phyloP scores from a whole-genome alignment of 1,140 invertebrate genomes.

The Piezodorus guildinii region DNA sequence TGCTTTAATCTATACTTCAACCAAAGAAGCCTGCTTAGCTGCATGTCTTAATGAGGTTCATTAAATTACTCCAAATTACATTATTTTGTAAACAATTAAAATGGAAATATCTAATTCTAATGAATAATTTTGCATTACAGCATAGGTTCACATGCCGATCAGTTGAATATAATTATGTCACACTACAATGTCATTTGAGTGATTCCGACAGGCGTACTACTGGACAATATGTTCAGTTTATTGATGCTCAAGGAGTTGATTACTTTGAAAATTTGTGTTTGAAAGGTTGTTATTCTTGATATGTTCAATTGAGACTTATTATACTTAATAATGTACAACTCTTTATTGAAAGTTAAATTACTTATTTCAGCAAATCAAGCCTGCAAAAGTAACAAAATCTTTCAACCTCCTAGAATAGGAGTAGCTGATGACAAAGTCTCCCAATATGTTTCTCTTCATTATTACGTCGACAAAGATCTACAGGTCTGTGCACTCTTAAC shows the following conservation, averaged over 20 bases:
- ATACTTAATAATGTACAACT: neutral
- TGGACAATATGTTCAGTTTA: constrained; percentile 69
- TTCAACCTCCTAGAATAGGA: constrained; percentile 68
- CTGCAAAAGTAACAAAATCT: constrained; percentile 65
- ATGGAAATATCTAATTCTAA: no score
- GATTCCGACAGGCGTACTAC: constrained; percentile 77
- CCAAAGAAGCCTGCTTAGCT: constrained; percentile 83
- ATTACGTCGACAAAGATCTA: constrained; percentile 86
- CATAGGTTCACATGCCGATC: constrained; percentile 82
- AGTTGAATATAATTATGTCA: constrained; percentile 87
- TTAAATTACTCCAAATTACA: no score
- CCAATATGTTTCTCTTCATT: constrained; percentile 80
- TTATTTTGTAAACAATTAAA: no score
- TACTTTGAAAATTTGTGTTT: constrained; percentile 94
- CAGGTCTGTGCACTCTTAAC: constrained; percentile 42
- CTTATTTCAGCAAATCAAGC: constrained; percentile 50
- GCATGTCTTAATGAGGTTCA: constrained; percentile 78
- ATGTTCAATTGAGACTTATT: no score
- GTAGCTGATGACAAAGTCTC: constrained; percentile 81
- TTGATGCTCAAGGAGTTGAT: constrained; percentile 81
- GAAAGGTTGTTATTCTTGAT: constrained; percentile 42
- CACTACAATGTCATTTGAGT: constrained; percentile 77
- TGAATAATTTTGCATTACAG: constrained; percentile 33
- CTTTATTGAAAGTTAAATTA: neutral
- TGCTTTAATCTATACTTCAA: constrained; percentile 82